These are phyloP conservation scores for Euclidia mi DNA, from an alignment of 2,888 invertebrate species.

Conservation along the genomic window DNA sequence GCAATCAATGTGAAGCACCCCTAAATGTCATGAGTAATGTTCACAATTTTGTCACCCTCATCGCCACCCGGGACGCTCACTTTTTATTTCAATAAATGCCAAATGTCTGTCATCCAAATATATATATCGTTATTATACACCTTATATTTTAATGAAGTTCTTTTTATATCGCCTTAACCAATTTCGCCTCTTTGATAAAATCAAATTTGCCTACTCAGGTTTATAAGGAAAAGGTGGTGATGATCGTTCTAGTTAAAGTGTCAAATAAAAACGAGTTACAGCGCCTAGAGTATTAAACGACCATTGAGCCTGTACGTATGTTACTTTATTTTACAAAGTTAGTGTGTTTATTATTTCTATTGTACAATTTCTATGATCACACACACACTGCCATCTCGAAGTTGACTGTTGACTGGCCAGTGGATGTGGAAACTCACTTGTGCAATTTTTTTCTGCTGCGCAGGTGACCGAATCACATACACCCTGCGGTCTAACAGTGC, in stretches of 20 bases:
- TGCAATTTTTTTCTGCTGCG: too few species aligned
- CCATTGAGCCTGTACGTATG: neutral
- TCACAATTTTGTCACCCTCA: slow-evolving; percentile 67
- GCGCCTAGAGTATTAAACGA: neutral
- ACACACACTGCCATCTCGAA: too few species aligned
- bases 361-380: too few species aligned
- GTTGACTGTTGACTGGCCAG: too few species aligned
- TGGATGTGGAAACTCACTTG: too few species aligned
- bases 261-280: slow-evolving; percentile 18
- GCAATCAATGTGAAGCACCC: slow-evolving; percentile 59
- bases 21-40: slow-evolving; percentile 65
- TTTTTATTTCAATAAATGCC: slow-evolving; percentile 64
- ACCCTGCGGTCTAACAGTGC: too few species aligned
- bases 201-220: neutral
- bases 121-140: slow-evolving; percentile 44
- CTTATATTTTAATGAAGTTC: slow-evolving; percentile 47
- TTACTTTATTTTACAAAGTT: slow-evolving; percentile 12
- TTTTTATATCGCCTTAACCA: slow-evolving; percentile 26
- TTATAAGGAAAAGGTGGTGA: too few species aligned
- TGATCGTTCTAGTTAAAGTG: slow-evolving; percentile 6
- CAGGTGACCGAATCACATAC: too few species aligned
- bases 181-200: slow-evolving; percentile 18
- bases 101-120: slow-evolving; percentile 47
- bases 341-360: neutral
- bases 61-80: slow-evolving; percentile 55